A percentile compares a stretch with the other conserved stretches of the same genome.
phyloP scores from a whole-genome alignment of 2,797 vertebrate species.

The Percopsis omiscomaycus region DNA sequence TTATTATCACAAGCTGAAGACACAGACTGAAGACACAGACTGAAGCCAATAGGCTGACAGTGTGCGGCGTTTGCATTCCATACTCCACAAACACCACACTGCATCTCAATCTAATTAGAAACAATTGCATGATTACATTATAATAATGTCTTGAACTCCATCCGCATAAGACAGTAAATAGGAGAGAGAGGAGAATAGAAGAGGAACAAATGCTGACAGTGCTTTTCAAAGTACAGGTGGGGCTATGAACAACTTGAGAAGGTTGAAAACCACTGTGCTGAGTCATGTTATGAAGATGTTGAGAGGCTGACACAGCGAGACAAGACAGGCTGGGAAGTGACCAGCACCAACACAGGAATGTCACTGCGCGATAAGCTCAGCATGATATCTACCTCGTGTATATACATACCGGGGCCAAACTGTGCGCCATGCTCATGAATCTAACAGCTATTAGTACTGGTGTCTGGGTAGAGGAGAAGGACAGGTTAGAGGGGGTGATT shows the following conservation, averaged over 20 bases:
- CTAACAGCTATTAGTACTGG: conserved; percentile 96
- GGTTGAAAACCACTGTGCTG: background rate
- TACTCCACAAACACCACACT: background rate
- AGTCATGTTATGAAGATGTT: conserved; percentile 42
- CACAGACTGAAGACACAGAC: background rate
- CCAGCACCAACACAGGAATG: conserved; percentile 48
- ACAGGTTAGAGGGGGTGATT: conserved; percentile 79
- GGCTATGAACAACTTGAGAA: background rate
- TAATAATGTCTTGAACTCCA: conserved; percentile 11
- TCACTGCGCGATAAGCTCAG: conserved; percentile 44
- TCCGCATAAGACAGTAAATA: conserved; percentile 6
- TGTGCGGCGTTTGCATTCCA: conserved; percentile 3
- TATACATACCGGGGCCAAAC: conserved; percentile 90
- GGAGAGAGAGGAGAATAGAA: background rate
- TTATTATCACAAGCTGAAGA: background rate
- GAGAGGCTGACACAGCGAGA: conserved; percentile 12
- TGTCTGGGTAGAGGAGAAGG: conserved; percentile 87
- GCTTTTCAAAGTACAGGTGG: background rate
- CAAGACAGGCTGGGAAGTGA: conserved; percentile 25
- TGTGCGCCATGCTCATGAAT: conserved; percentile 95
- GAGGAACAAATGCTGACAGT: background rate
- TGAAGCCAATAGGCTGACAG: background rate
- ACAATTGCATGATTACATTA: conserved; percentile 5
- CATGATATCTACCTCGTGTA: conserved; percentile 26
- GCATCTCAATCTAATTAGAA: conserved; percentile 24